Conservation (phyloP, 1,140 invertebrate species). For the Pseudomyrmex gracilis region DNA sequence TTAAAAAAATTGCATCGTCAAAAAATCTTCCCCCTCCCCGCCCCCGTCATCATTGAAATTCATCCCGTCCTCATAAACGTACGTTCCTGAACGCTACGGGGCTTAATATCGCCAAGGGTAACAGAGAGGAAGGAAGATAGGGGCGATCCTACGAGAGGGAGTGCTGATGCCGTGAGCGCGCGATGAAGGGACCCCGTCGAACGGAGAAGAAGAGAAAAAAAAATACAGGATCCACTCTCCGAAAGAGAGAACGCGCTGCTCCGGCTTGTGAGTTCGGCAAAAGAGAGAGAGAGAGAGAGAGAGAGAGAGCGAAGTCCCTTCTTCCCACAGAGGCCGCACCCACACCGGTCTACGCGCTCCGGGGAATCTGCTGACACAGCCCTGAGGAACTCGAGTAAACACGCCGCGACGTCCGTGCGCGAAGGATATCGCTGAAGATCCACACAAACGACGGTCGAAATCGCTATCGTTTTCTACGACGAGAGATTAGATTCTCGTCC, state of each 20-base stretch:
- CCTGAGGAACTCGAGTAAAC: constrained; percentile 70
- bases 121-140: constrained; percentile 73
- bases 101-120: constrained; percentile 72
- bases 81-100: constrained; percentile 69
- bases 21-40: too few relatives aligned
- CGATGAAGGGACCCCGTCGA: constrained; percentile 76
- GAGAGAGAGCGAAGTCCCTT: constrained; percentile 63
- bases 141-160: constrained; percentile 74
- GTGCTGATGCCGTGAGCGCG: constrained; percentile 69
- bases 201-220: constrained; percentile 71
- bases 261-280: neutral
- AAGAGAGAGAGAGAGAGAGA: neutral
- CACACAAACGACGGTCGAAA: constrained; percentile 16
- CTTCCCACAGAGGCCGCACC: constrained; percentile 78
- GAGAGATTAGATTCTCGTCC: constrained; percentile 62
- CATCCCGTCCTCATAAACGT: constrained; percentile 18
- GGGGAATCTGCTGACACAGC: constrained; percentile 72
- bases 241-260: constrained; percentile 36
- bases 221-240: constrained; percentile 72
- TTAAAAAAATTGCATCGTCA: neutral
- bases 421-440: constrained; percentile 38
- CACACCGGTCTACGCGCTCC: constrained; percentile 73
- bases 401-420: constrained; percentile 53
- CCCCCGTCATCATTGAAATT: too few relatives aligned
- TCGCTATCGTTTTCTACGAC: constrained; percentile 60